Conservation (phyloP, 92 coral and sea anemone species). For the Paragorgia papillata region DNA sequence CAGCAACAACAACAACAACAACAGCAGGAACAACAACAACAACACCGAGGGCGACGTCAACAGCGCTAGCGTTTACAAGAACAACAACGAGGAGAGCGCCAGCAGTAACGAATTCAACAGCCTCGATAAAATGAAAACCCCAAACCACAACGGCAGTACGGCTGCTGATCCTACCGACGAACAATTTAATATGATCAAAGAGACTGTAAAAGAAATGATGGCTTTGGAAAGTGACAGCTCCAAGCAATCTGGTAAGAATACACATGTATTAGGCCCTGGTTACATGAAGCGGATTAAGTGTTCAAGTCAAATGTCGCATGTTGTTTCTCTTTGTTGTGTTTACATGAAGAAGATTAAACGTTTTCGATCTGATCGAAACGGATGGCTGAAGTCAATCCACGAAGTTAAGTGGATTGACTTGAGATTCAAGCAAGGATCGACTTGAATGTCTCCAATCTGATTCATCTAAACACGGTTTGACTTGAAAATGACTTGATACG, state of each 20-base stretch:
- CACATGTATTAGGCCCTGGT: background rate
- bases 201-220: constrained; percentile 15
- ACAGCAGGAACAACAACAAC: background rate
- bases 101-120: background rate
- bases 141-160: background rate
- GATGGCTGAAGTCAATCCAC: too few species aligned
- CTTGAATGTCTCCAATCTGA: too few species aligned
- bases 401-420: too few species aligned
- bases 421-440: too few species aligned
- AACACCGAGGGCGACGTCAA: background rate
- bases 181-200: background rate
- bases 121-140: background rate
- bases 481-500: too few species aligned
- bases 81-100: background rate
- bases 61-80: background rate
- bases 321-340: too few species aligned
- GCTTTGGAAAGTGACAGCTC: background rate
- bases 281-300: too few species aligned
- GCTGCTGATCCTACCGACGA: constrained; percentile 5
- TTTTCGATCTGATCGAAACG: too few species aligned
- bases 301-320: too few species aligned
- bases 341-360: too few species aligned
- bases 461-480: too few species aligned
- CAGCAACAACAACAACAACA: background rate
- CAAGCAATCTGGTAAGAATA: background rate